A percentile compares a stretch with the other conserved stretches of the same genome.
These are phyloP conservation scores for Spheniscus humboldti DNA, from an alignment of 2,797 vertebrate genomes.

Conservation along the genomic window DNA sequence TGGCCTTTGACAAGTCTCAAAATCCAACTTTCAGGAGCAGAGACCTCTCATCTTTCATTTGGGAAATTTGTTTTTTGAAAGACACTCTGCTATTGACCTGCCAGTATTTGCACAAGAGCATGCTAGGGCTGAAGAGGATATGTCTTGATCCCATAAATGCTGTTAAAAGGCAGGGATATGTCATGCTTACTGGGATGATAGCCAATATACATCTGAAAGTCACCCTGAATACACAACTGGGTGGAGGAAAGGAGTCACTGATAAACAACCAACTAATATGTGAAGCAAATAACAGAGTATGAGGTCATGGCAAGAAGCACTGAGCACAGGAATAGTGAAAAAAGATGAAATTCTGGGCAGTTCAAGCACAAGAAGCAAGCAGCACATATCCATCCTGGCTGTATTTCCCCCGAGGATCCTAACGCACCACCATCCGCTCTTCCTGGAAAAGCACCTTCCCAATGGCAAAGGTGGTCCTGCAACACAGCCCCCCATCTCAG, in stretches of 20 bases:
- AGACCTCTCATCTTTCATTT: background rate
- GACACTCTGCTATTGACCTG: background rate
- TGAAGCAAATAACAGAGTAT: too few species aligned
- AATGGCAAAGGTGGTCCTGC: background rate
- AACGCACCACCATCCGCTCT: background rate
- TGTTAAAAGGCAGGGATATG: background rate
- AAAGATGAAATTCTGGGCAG: background rate
- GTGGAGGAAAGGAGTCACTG: background rate
- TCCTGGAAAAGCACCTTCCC: background rate
- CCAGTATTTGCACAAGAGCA: background rate
- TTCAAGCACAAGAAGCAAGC: background rate
- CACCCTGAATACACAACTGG: background rate
- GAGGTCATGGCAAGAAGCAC: background rate
- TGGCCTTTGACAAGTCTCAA: background rate
- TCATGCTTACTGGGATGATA: background rate
- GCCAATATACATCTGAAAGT: background rate
- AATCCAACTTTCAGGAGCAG: background rate
- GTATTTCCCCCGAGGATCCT: background rate
- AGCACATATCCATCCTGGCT: background rate
- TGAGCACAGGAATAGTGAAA: fast-evolving
- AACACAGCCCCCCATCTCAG: fast-evolving
- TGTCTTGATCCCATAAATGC: background rate
- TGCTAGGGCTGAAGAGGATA: background rate
- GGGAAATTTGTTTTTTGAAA: background rate
- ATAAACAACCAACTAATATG: background rate